Base-by-base conservation (phyloP, 2,888 invertebrate genomes). In the Leptodirus hochenwartii region DNA sequence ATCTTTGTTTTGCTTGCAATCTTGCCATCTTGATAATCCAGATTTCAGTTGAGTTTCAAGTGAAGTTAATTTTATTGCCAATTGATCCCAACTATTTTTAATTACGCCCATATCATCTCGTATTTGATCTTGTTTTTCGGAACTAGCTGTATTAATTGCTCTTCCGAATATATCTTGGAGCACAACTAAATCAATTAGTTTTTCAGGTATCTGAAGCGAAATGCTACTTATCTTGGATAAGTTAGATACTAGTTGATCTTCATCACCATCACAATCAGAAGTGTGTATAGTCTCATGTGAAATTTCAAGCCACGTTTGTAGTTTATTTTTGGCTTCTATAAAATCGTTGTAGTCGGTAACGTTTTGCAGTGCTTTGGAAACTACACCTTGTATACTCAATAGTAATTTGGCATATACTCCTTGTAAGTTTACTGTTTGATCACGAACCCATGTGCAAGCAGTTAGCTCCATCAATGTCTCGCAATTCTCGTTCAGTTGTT, bases 331-430 rank as follows among this genome's bases (percentile, higher is more conserved):
- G 11, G 82, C 81, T 43, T 82, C 82, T 5, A 84, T 63, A 52
- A 90, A 88, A 48, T 90, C 87, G 0, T 82, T 84, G 47, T 88
- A 87, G 50, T 90, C 88, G 0, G 82, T 79, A 0, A 91, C 59
- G 51, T 82, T 85, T 59, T 87, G 85, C 49, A 91, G 87, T 8
- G 88, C 76, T 47, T 78, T 79, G 2, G 81, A 76, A 12, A 87
- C 77, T 22, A 85, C 59, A 47, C 69, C 75, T 61, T 88, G 87
- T 15, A 77, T 74, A 37, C 70, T 70, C 1, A 81, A 79, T 15
- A 87, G 51, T 9, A 87, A 52, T 38, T 74, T 71, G 0, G 82
- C 79, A 46, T 87, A 88, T 33, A 71, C 69, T 3, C 79, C 74
- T 56, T 88, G 87, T 1, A 82, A 56, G 44, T 78, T 77, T 1